These are phyloP conservation scores for Drosophila mimetica DNA, from an alignment of 2,888 invertebrate genomes.

Conservation along the genomic window DNA sequence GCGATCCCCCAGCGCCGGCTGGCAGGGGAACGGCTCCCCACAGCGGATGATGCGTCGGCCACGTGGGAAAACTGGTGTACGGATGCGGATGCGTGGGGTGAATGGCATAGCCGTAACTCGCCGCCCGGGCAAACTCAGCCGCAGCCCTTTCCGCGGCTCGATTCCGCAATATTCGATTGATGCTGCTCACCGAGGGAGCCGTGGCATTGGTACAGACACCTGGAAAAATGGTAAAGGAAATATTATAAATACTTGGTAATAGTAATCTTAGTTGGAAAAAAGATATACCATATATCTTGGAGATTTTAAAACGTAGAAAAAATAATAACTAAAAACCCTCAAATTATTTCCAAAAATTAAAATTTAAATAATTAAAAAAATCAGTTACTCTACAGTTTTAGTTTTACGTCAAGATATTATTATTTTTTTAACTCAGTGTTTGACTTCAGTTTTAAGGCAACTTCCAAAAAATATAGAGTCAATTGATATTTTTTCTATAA, in stretches of 20 bases:
- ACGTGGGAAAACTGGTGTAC: constrained; percentile 87
- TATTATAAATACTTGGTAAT: background rate
- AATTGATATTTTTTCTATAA: too few species aligned
- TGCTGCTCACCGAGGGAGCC: constrained; percentile 98
- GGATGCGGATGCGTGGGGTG: constrained; percentile 88
- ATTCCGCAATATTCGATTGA: constrained; percentile 97
- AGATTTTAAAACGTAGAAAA: too few species aligned
- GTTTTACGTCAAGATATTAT: too few species aligned
- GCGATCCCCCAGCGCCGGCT: constrained; percentile 68
- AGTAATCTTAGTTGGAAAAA: too few species aligned
- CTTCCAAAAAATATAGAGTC: too few species aligned
- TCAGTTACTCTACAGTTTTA: too few species aligned
- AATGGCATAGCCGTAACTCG: constrained; percentile 92
- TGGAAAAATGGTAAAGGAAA: constrained; percentile 80
- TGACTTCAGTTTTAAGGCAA: too few species aligned
- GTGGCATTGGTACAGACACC: constrained; percentile 97
- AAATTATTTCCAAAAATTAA: too few species aligned
- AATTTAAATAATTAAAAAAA: too few species aligned
- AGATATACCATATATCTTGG: too few species aligned
- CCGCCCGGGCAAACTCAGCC: constrained; percentile 96
- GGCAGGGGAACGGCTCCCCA: constrained; percentile 82
- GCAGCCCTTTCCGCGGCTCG: constrained; percentile 98
- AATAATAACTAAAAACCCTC: too few species aligned
- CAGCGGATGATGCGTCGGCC: constrained; percentile 85
- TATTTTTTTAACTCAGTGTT: too few species aligned